These are phyloP conservation scores for Cataglyphis altisquamis DNA, from an alignment of 2,888 invertebrate species.

Conservation along the genomic window DNA sequence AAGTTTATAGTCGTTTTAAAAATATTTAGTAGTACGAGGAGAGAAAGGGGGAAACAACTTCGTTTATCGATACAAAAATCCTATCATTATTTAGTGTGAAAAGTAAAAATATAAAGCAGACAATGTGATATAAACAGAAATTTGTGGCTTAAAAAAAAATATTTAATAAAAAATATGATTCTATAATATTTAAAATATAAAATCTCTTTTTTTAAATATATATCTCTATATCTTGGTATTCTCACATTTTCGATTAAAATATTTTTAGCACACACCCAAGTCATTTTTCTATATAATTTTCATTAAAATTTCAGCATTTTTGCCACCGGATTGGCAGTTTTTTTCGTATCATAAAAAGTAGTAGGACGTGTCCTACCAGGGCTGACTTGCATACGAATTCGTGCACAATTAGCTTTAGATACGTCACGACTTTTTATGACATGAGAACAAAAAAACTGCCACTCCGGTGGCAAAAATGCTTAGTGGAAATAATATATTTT, in stretches of 20 bases:
- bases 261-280: too few species aligned
- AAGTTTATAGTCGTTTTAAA: neutral
- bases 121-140: neutral
- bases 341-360: too few species aligned
- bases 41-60: neutral
- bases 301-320: too few species aligned
- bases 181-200: neutral
- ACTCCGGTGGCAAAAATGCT: too few species aligned
- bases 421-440: too few species aligned
- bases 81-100: neutral
- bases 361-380: too few species aligned
- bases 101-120: neutral
- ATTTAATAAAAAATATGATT: neutral
- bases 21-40: neutral
- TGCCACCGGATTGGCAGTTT: too few species aligned
- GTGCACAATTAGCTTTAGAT: too few species aligned
- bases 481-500: too few species aligned
- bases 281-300: too few species aligned
- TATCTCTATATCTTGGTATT: neutral
- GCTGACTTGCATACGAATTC: too few species aligned
- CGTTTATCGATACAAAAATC: neutral
- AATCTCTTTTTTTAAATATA: neutral
- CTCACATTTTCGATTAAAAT: neutral
- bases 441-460: too few species aligned
- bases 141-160: neutral